Conservation (phyloP, 2,797 vertebrate species). For the Vespertilio murinus region DNA sequence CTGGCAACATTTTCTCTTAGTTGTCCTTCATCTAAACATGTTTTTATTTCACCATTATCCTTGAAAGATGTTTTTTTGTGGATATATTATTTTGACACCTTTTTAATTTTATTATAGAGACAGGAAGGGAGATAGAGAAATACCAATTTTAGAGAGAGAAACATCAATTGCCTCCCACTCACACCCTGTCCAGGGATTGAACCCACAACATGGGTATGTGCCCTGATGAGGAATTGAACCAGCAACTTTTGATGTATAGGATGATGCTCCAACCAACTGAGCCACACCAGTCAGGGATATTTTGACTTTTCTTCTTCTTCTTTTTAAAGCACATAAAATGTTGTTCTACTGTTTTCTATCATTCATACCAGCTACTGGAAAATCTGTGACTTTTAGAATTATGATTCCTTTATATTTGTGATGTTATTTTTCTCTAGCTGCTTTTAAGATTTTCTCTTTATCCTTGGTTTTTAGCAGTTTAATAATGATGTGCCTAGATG, state of each 20-base stretch:
- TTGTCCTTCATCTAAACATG: background rate
- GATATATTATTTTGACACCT: background rate
- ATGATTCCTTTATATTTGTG: background rate
- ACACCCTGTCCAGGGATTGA: background rate
- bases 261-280: background rate
- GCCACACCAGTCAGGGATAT: background rate
- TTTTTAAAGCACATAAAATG: background rate
- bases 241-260: background rate
- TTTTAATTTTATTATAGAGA: background rate
- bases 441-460: background rate
- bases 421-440: background rate
- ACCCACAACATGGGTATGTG: too few relatives aligned
- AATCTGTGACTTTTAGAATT: background rate
- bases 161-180: background rate
- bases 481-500: background rate
- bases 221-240: background rate
- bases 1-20: background rate
- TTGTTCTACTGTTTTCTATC: background rate
- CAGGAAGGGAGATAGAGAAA: background rate
- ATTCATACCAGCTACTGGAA: background rate
- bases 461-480: background rate
- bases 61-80: background rate
- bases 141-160: background rate
- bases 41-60: background rate
- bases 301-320: background rate